phyloP scores from a whole-genome alignment of 2,888 invertebrate genomes.

The Sarcophaga carnaria region DNA sequence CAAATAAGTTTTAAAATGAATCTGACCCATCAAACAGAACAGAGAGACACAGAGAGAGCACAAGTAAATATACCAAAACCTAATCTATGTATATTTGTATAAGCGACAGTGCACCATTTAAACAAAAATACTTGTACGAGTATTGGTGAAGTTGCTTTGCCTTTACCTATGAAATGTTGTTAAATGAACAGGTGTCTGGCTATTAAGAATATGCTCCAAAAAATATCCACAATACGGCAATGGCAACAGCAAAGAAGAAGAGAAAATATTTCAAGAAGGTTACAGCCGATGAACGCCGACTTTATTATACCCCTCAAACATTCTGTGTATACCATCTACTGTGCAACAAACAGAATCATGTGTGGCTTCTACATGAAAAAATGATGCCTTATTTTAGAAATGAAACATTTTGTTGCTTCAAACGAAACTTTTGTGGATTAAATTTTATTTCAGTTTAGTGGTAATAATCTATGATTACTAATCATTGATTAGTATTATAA shows the following conservation, averaged over 20 bases:
- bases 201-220: slow-evolving; percentile 39
- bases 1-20: slow-evolving; percentile 80
- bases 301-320: too few species aligned
- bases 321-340: too few species aligned
- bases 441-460: too few species aligned
- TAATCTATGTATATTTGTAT: background rate
- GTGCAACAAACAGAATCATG: too few species aligned
- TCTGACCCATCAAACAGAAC: slow-evolving; percentile 27
- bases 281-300: background rate
- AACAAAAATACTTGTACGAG: slow-evolving; percentile 12
- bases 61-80: slow-evolving; percentile 37
- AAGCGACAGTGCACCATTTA: background rate
- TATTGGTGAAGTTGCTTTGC: slow-evolving; percentile 38
- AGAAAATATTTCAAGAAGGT: background rate
- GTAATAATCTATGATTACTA: too few species aligned
- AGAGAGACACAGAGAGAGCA: background rate
- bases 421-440: too few species aligned
- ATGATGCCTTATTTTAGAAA: too few species aligned
- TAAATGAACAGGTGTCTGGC: slow-evolving; percentile 54
- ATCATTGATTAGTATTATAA: too few species aligned
- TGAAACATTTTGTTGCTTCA: too few species aligned
- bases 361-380: too few species aligned
- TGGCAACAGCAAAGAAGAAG: background rate
- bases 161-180: slow-evolving; percentile 36
- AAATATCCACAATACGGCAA: slow-evolving; percentile 4